Percentiles rank a stretch among this genome's conserved stretches.
Evolutionary conservation across 2,113 vertebrate genomes (phyloP).

Genomic region (Peromyscus leucopus): DNA sequence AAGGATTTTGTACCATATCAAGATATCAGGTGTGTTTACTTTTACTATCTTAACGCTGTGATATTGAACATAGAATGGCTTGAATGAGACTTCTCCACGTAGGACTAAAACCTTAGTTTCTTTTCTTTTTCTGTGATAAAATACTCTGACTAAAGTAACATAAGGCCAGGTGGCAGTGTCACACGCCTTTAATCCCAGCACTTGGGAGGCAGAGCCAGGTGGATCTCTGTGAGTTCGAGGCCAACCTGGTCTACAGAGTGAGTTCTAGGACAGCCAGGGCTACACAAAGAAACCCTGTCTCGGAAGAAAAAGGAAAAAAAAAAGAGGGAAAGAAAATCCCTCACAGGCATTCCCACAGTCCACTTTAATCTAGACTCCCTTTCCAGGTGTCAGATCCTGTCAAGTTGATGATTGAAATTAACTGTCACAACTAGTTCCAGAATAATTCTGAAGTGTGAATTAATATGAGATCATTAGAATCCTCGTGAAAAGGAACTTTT

Average conservation of each 20-base stretch:
- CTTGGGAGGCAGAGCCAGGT: neutral
- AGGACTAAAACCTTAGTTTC: neutral
- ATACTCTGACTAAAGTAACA: neutral
- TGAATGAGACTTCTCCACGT: neutral
- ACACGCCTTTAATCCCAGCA: neutral
- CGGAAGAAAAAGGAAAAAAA: neutral
- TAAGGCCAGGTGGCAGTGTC: neutral
- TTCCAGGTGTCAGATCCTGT: neutral
- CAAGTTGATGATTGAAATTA: neutral
- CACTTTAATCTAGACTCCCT: neutral
- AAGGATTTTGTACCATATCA: conserved; percentile 97
- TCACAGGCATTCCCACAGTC: neutral
- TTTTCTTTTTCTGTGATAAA: neutral
- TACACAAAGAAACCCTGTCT: neutral
- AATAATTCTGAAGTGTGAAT: conserved; percentile 40
- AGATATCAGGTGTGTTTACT: conserved; percentile 93
- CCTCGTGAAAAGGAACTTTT: conserved; percentile 34
- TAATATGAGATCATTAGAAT: neutral
- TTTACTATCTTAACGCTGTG: conserved; percentile 24
- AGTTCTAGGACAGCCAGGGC: neutral
- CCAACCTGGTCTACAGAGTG: no score
- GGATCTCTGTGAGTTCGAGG: neutral
- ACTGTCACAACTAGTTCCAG: neutral
- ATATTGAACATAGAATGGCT: neutral
- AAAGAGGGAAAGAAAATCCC: neutral